phyloP scores from a whole-genome alignment of 2,797 vertebrate species.

The Paramormyrops hopkinsi region DNA sequence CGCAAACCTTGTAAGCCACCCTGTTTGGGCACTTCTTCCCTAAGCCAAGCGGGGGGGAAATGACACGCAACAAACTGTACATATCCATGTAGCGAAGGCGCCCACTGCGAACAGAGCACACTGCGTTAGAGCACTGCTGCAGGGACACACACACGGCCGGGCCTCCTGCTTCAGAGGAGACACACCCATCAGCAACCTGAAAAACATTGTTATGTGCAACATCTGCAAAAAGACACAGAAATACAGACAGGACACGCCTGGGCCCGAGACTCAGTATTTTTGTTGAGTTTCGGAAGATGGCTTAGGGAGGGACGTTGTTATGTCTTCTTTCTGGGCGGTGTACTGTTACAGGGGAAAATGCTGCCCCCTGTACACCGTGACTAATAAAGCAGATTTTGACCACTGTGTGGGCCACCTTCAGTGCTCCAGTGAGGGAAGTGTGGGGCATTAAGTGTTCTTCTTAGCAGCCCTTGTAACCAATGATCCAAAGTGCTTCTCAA shows the following conservation, averaged over 20 bases:
- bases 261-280: background rate
- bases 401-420: background rate
- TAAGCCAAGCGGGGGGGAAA: slow-evolving; percentile 92
- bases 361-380: background rate
- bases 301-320: background rate
- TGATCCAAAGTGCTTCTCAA: background rate
- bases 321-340: background rate
- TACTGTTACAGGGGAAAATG: background rate
- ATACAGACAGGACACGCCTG: background rate
- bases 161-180: background rate
- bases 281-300: background rate
- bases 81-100: slow-evolving; percentile 94
- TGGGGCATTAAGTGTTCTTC: background rate
- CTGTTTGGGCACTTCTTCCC: slow-evolving; percentile 95
- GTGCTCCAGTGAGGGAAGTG: background rate
- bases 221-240: background rate
- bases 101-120: slow-evolving; percentile 79
- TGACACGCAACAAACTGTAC: slow-evolving; percentile 95
- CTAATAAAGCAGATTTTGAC: background rate
- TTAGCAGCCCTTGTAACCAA: background rate
- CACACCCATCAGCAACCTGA: background rate
- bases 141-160: background rate
- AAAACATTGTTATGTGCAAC: background rate
- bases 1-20: slow-evolving; percentile 98
- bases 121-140: slow-evolving; percentile 45